Evolutionary conservation across 1,140 invertebrate species (phyloP).

Genomic region (Hydropsyche tenuis): DNA sequence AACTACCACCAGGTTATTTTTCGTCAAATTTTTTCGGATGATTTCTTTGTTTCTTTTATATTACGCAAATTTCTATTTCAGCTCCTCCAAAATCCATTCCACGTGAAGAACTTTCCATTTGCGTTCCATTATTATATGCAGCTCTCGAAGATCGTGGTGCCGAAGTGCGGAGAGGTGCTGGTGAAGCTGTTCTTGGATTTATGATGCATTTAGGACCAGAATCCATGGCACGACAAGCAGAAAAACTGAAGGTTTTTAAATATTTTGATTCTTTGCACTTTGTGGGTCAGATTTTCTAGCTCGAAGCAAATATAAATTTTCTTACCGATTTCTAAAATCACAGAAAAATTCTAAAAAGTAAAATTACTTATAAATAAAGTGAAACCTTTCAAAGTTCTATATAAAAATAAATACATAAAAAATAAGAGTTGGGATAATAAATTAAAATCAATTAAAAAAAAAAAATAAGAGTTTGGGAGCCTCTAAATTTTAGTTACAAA

Average conservation of each 20-base stretch:
- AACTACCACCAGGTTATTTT: constrained; percentile 72
- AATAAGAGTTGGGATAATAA: too few species aligned
- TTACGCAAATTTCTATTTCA: constrained; percentile 52
- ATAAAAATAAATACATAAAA: too few species aligned
- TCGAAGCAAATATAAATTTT: too few species aligned
- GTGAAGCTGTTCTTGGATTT: constrained; percentile 87
- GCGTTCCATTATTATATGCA: constrained; percentile 80
- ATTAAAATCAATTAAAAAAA: too few species aligned
- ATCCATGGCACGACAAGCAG: constrained; percentile 76
- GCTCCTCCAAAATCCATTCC: constrained; percentile 74
- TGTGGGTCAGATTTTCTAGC: too few species aligned
- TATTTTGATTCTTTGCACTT: too few species aligned
- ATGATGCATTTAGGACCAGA: constrained; percentile 94
- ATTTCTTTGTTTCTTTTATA: constrained; percentile 1
- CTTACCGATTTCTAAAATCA: too few species aligned
- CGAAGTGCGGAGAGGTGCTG: constrained; percentile 89
- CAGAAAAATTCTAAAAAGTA: too few species aligned
- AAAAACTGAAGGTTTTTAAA: constrained; percentile 77
- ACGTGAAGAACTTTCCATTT: constrained; percentile 80
- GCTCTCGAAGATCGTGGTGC: constrained; percentile 90
- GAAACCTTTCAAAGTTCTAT: too few species aligned
- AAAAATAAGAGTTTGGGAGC: too few species aligned
- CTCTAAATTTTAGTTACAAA: too few species aligned
- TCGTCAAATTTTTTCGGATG: neutral
- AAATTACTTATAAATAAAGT: too few species aligned